Evolutionary conservation across 2,888 invertebrate genomes (phyloP).

Genomic region (Callinectes sapidus): DNA sequence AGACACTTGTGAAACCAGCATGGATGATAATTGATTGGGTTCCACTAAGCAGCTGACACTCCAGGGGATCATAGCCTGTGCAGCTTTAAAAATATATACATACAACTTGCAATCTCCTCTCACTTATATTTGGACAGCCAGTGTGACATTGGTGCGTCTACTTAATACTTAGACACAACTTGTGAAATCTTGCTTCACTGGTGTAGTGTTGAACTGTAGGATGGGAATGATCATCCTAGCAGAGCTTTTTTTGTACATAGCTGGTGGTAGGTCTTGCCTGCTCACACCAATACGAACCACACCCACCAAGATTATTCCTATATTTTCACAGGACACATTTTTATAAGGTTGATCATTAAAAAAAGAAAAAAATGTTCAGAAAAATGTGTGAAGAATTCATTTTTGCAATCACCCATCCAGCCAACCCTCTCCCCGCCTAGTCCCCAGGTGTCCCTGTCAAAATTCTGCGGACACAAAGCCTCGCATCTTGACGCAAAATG

Average conservation of each 20-base stretch:
- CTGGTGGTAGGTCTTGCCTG: background rate
- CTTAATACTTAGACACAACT: background rate
- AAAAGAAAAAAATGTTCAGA: background rate
- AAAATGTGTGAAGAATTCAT: background rate
- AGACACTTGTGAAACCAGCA: slow-evolving; percentile 16
- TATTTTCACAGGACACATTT: slow-evolving; percentile 33
- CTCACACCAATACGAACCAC: slow-evolving; percentile 26
- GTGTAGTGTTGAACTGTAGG: background rate
- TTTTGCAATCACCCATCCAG: background rate
- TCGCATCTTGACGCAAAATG: slow-evolving; percentile 8
- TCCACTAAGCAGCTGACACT: background rate
- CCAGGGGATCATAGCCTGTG: background rate
- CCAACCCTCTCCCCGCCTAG: slow-evolving; percentile 13
- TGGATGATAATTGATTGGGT: background rate
- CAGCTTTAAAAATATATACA: background rate
- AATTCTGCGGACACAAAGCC: slow-evolving; percentile 12
- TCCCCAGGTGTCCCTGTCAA: slow-evolving; percentile 22
- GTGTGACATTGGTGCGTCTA: background rate
- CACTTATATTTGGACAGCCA: background rate
- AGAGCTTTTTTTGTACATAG: slow-evolving; percentile 29
- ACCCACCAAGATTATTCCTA: slow-evolving; percentile 18
- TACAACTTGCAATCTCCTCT: background rate
- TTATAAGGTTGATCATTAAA: background rate
- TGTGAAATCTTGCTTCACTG: background rate
- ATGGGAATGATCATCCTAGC: background rate